phyloP scores from a whole-genome alignment of 2,888 invertebrate species.

The Rhimphoctona megacephalus region DNA sequence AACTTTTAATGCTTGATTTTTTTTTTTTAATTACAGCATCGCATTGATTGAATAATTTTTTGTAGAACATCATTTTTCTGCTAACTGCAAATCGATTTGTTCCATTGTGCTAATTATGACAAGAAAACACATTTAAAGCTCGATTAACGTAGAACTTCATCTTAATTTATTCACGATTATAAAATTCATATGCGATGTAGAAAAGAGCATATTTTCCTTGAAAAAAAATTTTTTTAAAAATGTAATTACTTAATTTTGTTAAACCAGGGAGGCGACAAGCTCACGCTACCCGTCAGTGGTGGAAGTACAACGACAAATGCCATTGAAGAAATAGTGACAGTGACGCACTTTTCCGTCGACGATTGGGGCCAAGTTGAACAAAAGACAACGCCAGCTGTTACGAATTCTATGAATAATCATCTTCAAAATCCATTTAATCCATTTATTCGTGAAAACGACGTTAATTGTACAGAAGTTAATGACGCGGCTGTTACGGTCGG shows the following conservation, averaged over 20 bases:
- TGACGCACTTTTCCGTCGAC: slow-evolving; percentile 87
- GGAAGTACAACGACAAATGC: slow-evolving; percentile 73
- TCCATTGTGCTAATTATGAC: not conserved
- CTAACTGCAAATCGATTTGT: not conserved
- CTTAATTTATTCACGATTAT: not conserved
- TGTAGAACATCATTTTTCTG: not conserved
- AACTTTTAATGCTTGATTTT: not conserved
- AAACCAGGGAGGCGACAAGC: slow-evolving; percentile 89
- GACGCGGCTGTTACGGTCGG: slow-evolving; percentile 63
- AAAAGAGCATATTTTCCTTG: not conserved
- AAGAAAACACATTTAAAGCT: not conserved
- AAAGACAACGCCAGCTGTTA: slow-evolving; percentile 81
- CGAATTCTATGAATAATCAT: slow-evolving; percentile 81
- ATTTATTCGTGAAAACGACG: slow-evolving; percentile 78
- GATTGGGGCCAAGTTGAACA: slow-evolving; percentile 86
- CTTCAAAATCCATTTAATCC: slow-evolving; percentile 84
- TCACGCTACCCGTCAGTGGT: slow-evolving; percentile 89
- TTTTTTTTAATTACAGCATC: not conserved
- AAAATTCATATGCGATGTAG: not conserved
- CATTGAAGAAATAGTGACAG: slow-evolving; percentile 86
- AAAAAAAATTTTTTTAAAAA: not conserved
- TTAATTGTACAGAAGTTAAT: slow-evolving; percentile 73
- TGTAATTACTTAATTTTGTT: slow-evolving; percentile 70
- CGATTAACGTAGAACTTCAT: not conserved
- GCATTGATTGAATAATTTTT: not conserved